Evolutionary conservation across 2,113 vertebrate species (phyloP).

Genomic region (Pomatorhinus ruficollis): DNA sequence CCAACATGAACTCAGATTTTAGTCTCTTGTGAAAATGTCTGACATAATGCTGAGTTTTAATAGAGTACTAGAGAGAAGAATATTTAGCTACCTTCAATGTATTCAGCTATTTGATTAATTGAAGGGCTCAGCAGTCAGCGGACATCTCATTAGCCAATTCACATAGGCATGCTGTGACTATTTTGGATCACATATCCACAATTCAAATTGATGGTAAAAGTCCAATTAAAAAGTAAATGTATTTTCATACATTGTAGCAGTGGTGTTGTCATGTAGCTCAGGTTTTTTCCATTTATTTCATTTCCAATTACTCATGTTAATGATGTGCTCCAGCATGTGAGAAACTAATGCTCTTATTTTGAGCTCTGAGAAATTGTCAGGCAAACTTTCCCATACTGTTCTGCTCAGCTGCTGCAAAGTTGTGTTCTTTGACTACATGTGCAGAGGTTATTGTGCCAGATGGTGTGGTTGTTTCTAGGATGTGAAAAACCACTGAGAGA

Average conservation of each 20-base stretch:
- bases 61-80: conserved; percentile 40
- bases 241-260: conserved; percentile 49
- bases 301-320: conserved; percentile 60
- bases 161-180: conserved; percentile 62
- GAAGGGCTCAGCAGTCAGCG: conserved; percentile 58
- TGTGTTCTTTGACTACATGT: background rate
- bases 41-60: conserved; percentile 45
- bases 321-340: conserved; percentile 21
- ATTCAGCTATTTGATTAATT: conserved; percentile 68
- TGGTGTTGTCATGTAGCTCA: conserved; percentile 28
- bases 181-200: conserved; percentile 55
- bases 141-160: conserved; percentile 77
- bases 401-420: conserved; percentile 1
- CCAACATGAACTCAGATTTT: conserved; percentile 52
- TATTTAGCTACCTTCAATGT: conserved; percentile 40
- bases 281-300: conserved; percentile 35
- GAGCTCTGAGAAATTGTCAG: conserved; percentile 22
- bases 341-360: background rate
- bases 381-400: background rate
- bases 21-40: conserved; percentile 39
- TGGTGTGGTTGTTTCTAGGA: conserved; percentile 16
- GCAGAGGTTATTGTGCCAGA: conserved; percentile 56
- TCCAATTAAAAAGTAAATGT: conserved; percentile 72
- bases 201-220: conserved; percentile 55
- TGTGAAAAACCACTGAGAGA: conserved; percentile 30